Conservation (phyloP, 2,888 invertebrate species). For the Noctua comes region DNA sequence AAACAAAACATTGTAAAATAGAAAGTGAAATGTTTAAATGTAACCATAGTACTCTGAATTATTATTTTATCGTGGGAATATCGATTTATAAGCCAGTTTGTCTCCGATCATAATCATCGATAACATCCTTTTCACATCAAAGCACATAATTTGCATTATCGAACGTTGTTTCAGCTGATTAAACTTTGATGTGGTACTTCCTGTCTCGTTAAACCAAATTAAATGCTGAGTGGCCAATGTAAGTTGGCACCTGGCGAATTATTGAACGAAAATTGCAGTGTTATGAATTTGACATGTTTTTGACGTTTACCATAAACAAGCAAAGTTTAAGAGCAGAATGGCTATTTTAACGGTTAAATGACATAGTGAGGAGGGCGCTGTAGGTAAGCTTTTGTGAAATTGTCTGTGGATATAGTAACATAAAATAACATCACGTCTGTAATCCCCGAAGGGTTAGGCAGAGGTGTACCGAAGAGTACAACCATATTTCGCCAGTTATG, state of each 20-base stretch:
- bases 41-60: constrained; percentile 33
- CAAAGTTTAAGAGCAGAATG: not conserved
- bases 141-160: constrained; percentile 61
- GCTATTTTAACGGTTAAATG: not conserved
- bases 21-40: constrained; percentile 41
- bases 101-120: constrained; percentile 52
- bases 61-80: constrained; percentile 51
- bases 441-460: too few species aligned
- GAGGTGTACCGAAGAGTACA: too few species aligned
- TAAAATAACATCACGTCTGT: too few species aligned
- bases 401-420: not conserved
- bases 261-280: too few species aligned
- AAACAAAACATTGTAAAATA: constrained; percentile 3
- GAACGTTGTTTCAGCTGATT: constrained; percentile 57
- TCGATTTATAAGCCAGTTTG: constrained; percentile 47
- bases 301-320: constrained; percentile 33
- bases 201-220: constrained; percentile 58
- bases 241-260: not conserved
- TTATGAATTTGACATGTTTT: constrained; percentile 16
- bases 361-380: too few species aligned
- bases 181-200: constrained; percentile 61
- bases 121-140: constrained; percentile 62
- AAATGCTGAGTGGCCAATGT: constrained; percentile 27
- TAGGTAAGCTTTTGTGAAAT: too few species aligned
- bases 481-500: too few species aligned